These are phyloP conservation scores for Nemurella pictetii DNA, from an alignment of 2,888 invertebrate genomes.

Conservation along the genomic window DNA sequence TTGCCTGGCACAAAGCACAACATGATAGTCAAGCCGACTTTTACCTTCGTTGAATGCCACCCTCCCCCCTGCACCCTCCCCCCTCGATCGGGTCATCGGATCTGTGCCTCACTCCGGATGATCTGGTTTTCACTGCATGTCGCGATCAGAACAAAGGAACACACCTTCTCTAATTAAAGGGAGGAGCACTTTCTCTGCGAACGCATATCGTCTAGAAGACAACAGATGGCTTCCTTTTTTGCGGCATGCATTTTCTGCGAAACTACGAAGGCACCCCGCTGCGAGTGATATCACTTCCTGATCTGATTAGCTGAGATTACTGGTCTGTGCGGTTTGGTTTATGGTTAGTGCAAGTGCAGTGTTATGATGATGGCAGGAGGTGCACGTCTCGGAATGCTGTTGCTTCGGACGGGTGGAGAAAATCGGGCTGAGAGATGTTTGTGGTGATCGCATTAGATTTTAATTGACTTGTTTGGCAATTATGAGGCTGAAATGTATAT, in stretches of 20 bases:
- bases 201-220: not conserved
- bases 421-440: not conserved
- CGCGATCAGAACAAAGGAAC: conserved; percentile 13
- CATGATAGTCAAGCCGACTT: too few species aligned
- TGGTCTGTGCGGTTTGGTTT: not conserved
- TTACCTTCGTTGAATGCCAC: not conserved
- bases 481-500: too few species aligned
- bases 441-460: not conserved
- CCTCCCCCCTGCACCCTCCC: not conserved
- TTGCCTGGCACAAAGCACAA: too few species aligned
- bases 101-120: not conserved
- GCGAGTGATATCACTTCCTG: not conserved
- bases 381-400: not conserved
- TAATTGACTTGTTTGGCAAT: too few species aligned
- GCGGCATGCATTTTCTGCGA: not conserved
- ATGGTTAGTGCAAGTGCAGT: not conserved
- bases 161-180: conserved; percentile 18
- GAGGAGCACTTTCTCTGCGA: conserved; percentile 9
- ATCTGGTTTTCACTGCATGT: conserved; percentile 21
- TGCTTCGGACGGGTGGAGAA: not conserved
- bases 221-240: not conserved
- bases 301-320: not conserved
- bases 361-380: not conserved
- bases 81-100: not conserved
- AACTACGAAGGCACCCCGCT: not conserved